phyloP scores from a whole-genome alignment of 2,797 vertebrate species.

The Dryobates pubescens region DNA sequence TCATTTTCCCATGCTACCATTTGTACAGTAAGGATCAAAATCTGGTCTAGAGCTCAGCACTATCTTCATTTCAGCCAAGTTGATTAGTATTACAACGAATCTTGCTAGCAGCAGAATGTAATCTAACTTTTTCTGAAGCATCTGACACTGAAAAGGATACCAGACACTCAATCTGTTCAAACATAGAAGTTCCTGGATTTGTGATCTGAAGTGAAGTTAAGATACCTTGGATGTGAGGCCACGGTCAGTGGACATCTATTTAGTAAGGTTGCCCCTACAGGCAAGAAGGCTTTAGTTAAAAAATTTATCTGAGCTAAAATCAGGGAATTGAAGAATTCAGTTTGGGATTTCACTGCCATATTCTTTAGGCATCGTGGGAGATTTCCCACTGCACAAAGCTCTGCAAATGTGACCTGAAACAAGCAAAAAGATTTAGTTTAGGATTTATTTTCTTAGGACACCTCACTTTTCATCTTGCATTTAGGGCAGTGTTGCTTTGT shows the following conservation, averaged over 20 bases:
- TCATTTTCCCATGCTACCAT: constrained; percentile 6
- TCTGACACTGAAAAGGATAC: neutral
- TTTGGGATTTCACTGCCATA: neutral
- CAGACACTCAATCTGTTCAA: neutral
- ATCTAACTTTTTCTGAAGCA: constrained; percentile 2
- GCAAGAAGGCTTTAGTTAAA: neutral
- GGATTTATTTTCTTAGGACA: neutral
- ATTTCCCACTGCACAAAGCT: neutral
- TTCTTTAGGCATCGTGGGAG: neutral
- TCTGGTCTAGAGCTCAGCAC: neutral
- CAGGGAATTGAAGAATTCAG: neutral
- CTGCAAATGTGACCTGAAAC: neutral
- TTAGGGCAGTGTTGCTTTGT: neutral
- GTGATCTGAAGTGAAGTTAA: neutral
- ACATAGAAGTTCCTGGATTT: neutral
- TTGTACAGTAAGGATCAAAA: constrained; percentile 27
- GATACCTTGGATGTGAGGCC: neutral
- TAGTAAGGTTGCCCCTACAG: neutral
- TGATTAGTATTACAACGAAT: constrained; percentile 27
- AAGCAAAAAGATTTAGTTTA: neutral
- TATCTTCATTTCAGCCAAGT: neutral
- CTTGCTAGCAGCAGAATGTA: constrained; percentile 26
- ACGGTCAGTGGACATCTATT: neutral
- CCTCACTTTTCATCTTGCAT: neutral
- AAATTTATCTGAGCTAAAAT: neutral